Evolutionary conservation across 1,140 invertebrate species (phyloP), one percentile per base, ranked within the genome.

Genomic region (Achroia grisella): DNA sequence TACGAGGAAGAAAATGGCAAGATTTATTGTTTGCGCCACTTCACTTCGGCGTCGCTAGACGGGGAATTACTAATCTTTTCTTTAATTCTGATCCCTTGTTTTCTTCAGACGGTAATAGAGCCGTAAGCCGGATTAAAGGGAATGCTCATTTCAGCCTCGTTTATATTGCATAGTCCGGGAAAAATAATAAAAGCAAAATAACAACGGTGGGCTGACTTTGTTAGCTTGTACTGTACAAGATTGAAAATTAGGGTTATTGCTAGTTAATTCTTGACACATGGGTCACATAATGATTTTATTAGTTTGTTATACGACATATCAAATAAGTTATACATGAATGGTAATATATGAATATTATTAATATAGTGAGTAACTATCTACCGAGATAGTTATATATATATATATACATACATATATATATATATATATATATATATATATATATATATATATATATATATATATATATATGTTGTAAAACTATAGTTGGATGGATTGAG

Each of bases 21-120:
- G 73, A 80, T 77, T 80, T 80, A 77, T 80, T 59, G 70, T 77
- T 69, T 52, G 66, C 59, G 61, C 58, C 68, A 73, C 65, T 71
- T 73, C 71, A 76, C 66, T 36, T 36, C 34, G 34, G 34, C 44
- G 36, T 46, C 44, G 30, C 39, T 39, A 36, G 36, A 8, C 30
- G 40, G 48, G 33, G 50, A 46, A 57, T 57, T 57, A 57, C 50
- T 57, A 57, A 57, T 57, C 71, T 77, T 77, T 77, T 68, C 70
- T 77, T 75, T 76, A 73, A 75, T 80, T 73, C 70, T 70, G 62
- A 71, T 62, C 56, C 58, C 53, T 64, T 61, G 58, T 62, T 64
- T 62, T 52, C 55, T 57, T 47, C 49, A 47, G 50, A 40, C 50
- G 44, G 50, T 52, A 57, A 52, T 49, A 52, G 55, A 57, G 46